These are phyloP conservation scores for Taphrorychus bicolor DNA, from an alignment of 2,888 invertebrate species.

Conservation along the genomic window DNA sequence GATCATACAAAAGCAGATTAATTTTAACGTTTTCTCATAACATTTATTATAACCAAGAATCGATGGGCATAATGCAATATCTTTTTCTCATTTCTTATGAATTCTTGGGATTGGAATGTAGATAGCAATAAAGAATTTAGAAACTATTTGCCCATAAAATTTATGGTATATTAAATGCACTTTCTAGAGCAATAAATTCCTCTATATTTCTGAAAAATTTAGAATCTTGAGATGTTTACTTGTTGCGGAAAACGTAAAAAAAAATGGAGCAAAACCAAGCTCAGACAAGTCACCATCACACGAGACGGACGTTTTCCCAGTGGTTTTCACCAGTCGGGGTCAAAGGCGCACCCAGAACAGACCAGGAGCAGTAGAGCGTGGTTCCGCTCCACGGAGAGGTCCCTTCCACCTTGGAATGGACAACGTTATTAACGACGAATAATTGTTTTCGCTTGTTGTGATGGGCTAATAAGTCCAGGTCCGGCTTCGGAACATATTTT, in stretches of 20 bases:
- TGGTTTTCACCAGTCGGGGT: conserved; percentile 25
- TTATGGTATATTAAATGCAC: not conserved
- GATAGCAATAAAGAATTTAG: not conserved
- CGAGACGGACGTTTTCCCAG: conserved; percentile 22
- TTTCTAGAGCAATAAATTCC: not conserved
- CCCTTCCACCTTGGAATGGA: conserved; percentile 40
- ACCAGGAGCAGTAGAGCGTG: conserved; percentile 37
- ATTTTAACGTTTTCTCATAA: not conserved
- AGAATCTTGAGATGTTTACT: too few relatives aligned
- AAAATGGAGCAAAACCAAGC: not conserved
- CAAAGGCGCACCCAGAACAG: conserved; percentile 42
- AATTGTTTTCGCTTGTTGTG: conserved; percentile 38
- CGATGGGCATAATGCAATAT: not conserved
- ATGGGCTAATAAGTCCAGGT: conserved; percentile 26
- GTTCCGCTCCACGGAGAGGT: conserved; percentile 37
- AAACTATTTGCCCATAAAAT: not conserved
- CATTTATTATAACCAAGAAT: not conserved
- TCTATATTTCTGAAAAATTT: not conserved
- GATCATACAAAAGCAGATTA: not conserved
- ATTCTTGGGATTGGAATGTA: too few relatives aligned
- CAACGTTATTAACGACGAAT: conserved; percentile 38
- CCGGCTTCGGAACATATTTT: conserved; percentile 1
- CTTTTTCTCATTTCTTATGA: too few relatives aligned
- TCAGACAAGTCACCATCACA: conserved; percentile 1
- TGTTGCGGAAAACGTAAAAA: too few relatives aligned